Base-by-base conservation (phyloP, 1,140 invertebrate species). In the Ceratina australensis region DNA sequence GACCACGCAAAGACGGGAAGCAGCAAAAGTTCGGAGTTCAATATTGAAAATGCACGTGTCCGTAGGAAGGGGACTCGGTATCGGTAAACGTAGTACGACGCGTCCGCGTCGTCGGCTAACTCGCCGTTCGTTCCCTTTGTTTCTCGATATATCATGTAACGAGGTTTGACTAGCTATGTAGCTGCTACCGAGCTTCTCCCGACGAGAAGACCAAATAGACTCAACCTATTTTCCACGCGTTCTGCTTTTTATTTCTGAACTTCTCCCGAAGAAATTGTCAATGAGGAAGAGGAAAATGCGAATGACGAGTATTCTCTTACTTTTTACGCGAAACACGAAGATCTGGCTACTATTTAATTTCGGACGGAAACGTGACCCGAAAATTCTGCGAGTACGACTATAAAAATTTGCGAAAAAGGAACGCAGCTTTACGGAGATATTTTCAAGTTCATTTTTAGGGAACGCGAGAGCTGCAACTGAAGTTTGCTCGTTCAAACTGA, bases 1-100 rank as follows among this genome's bases (percentile, higher is more conserved):
- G 65, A 67, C 65, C 65, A 24, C 26, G 2, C 16, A 8, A 1
- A 15, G 49, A 28, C 65, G 7, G 15, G 33, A 47, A 49, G 24
- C 20, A 33, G 56, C 42, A 56, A 22, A 47, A 18, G 47, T 18
- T 33, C 3, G 0, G 52, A 75, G 22, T 67, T 59, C 22, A 28
- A 67, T 67, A 75, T 75, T 49, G 72, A 75, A 66, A 67, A 67
- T 75, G 33, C 24, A 20, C 63, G 65, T 7, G 28, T 18, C 16
- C 20, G 8, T 42, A 26, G 68, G 12, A 72, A 65, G 18, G 3
- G 12, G 20, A 42, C 7, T 0, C 22, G 13, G 54, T 24, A 26
- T 16, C 67, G 4, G 2, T 1, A 18, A 57, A 75, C 15, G 54
- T 42, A 42, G 33, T 42, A 42, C 33, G 8, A 5, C 33, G 33